These are phyloP conservation scores for Cyaniris semiargus DNA, from an alignment of 2,888 invertebrate species.

Conservation along the genomic window DNA sequence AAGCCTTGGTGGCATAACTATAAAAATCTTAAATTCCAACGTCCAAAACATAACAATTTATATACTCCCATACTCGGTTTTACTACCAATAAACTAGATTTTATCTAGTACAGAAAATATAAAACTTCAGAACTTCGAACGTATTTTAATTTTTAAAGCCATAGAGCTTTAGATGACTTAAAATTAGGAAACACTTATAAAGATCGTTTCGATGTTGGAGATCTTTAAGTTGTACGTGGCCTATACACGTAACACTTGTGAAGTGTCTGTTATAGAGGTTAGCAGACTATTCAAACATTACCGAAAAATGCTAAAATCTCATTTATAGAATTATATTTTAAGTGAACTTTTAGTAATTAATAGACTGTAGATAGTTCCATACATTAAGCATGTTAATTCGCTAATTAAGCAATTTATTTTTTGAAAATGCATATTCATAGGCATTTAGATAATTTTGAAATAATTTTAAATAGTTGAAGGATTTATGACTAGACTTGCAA, in stretches of 20 bases:
- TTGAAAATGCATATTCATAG: constrained; percentile 8
- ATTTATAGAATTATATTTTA: not conserved
- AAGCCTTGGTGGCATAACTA: not conserved
- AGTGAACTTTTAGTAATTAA: not conserved
- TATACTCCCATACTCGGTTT: not conserved
- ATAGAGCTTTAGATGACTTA: too few species aligned
- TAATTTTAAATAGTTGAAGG: not conserved
- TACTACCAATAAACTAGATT: not conserved
- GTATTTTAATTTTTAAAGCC: too few species aligned
- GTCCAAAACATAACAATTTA: not conserved
- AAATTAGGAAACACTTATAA: too few species aligned
- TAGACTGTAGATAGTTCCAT: not conserved
- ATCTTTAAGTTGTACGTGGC: too few species aligned
- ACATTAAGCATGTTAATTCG: not conserved
- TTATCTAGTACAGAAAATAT: constrained; percentile 4
- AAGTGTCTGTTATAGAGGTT: too few species aligned
- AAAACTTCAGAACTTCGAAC: not conserved
- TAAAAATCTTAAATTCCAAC: not conserved
- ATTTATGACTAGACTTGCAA: not conserved
- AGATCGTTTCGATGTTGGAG: too few species aligned
- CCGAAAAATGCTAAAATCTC: too few species aligned
- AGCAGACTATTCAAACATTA: too few species aligned
- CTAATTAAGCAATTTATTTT: constrained; percentile 27
- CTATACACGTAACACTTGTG: too few species aligned
- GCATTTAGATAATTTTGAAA: constrained; percentile 6